These are phyloP conservation scores for Apis cerana DNA, from an alignment of 1,140 invertebrate species.

Conservation along the genomic window DNA sequence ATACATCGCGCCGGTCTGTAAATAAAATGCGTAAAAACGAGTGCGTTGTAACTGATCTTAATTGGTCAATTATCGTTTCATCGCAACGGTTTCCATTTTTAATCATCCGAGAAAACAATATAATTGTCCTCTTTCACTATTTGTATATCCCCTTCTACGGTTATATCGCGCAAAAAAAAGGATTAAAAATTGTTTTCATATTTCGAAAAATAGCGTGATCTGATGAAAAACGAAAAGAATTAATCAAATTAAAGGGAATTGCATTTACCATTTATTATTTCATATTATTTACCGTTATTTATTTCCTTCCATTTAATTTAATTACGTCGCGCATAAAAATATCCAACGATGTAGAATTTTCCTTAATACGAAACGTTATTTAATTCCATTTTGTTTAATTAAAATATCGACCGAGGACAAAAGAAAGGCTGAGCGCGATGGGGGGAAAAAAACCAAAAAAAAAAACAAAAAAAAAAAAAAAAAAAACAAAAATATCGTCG, in stretches of 20 bases:
- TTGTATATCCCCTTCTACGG: neutral
- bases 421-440: too few relatives aligned
- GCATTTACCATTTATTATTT: neutral
- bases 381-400: neutral
- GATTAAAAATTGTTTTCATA: neutral
- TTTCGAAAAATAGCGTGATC: neutral
- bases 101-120: neutral
- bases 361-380: neutral
- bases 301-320: neutral
- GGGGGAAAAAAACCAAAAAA: neutral
- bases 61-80: neutral
- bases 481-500: neutral
- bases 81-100: neutral
- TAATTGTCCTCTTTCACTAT: neutral
- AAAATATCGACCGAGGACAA: neutral
- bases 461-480: neutral
- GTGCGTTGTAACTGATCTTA: neutral
- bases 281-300: too few relatives aligned
- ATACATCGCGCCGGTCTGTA: too few relatives aligned
- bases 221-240: neutral
- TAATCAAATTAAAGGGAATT: neutral
- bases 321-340: neutral
- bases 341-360: neutral
- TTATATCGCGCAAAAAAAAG: neutral
- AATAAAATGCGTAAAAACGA: slow-evolving; percentile 17